Base-by-base conservation (phyloP, 1,140 invertebrate genomes). In the Tetragnatha versicolor region DNA sequence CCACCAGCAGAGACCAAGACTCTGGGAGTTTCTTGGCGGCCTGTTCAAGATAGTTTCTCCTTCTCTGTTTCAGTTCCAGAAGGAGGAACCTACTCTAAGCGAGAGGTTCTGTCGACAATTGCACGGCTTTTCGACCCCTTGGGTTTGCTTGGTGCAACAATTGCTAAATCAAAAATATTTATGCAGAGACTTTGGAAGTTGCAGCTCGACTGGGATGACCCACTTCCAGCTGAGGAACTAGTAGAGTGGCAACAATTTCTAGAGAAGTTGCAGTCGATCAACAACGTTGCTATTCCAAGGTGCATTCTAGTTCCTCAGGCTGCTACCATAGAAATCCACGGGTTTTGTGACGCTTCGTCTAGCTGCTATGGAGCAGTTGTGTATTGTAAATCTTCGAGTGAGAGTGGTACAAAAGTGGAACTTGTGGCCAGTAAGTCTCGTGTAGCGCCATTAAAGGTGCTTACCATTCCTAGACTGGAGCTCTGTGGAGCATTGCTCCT, bases 61-160 rank as follows among this genome's bases (percentile, higher is more conserved):
- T 69, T 70, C 37, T 12, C n/a, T 3, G 51, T 61, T n/a, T 14
- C 17, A 9, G 20, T 35, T 12, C 1, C 22, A 9, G 5, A 2
- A n/a, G 2, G 45, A 9, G 22, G 2, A 5, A 12, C 12, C 14
- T 14, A 14, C 17, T 83, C 84, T 1, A 86, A 86, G 49, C 20
- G 84, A 27, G 51, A 82, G 42, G 66, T 85, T 27, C 61, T 85
- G 0, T 72, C 82, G 1, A 49, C 83, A 0, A 82, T 84, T 0
- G 82, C 84, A 81, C 77, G 81, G 9, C 78, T 86, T 25, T 87
- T 83, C 79, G 86, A 87, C 73, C 84, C 85, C 5, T 77, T 85
- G 17, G 86, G 86, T 14, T 84, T 85, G 42, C 33, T 87, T 6
- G 65, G 83, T 2, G 84, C 86, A 9, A 83, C 85, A 47, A 82